These are phyloP conservation scores for Phrynosoma platyrhinos DNA, from an alignment of 2,113 vertebrate species.

Conservation along the genomic window DNA sequence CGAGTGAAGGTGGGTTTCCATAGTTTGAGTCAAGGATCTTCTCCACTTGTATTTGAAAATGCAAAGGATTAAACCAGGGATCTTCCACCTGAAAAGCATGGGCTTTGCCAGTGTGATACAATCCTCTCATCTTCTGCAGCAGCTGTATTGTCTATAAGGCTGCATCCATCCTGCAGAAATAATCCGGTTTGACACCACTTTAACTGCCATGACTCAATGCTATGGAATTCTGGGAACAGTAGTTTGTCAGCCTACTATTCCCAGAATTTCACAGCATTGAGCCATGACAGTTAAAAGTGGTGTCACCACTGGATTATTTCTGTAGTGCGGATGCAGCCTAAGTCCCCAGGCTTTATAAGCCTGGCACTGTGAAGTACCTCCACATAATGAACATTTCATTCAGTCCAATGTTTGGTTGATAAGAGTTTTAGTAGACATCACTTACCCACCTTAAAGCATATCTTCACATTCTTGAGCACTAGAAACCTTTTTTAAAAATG, in stretches of 20 bases:
- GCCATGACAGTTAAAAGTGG: not conserved
- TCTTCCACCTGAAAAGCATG: not conserved
- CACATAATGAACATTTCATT: not conserved
- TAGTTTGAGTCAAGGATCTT: not conserved
- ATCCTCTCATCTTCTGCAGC: not conserved
- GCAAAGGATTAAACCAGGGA: not conserved
- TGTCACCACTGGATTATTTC: not conserved
- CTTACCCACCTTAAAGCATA: not conserved
- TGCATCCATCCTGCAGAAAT: not conserved
- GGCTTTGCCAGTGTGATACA: not conserved
- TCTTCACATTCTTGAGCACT: not conserved
- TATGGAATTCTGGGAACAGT: not conserved
- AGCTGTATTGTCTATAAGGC: not conserved
- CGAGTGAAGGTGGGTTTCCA: not conserved
- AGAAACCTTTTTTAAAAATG: not conserved
- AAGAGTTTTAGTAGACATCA: not conserved
- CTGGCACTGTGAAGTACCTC: not conserved
- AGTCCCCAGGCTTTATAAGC: too few relatives aligned
- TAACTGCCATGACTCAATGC: not conserved
- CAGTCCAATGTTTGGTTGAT: not conserved
- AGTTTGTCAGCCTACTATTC: not conserved
- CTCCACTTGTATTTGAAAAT: not conserved
- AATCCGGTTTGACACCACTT: too few relatives aligned
- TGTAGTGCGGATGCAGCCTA: not conserved
- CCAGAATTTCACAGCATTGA: not conserved